Conservation (phyloP, 2,888 invertebrate species). For the Spodoptera littoralis region DNA sequence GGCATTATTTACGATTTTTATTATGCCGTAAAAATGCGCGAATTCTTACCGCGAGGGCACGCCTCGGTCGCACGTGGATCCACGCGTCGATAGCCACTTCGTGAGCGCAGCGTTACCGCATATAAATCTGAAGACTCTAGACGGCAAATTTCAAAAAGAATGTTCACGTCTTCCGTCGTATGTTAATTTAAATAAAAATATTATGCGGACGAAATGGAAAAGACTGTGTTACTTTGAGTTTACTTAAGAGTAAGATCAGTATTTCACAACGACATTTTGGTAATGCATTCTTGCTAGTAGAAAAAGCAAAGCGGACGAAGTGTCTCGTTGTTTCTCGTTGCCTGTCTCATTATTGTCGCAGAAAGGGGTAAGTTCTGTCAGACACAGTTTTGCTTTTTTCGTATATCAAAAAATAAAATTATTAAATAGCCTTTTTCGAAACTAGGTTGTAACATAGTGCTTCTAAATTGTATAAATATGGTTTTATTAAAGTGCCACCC, state of each 20-base stretch:
- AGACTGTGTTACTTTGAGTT: conserved; percentile 25
- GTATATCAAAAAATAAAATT: conserved; percentile 60
- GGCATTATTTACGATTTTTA: conserved; percentile 86
- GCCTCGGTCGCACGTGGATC: conserved; percentile 82
- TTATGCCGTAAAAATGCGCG: conserved; percentile 85
- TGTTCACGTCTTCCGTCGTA: conserved; percentile 44
- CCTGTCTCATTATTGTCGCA: conserved; percentile 74
- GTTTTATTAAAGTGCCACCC: conserved; percentile 60
- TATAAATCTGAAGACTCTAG: conserved; percentile 55
- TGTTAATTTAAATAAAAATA: conserved; percentile 58
- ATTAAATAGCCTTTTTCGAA: conserved; percentile 41
- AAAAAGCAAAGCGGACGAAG: conserved; percentile 65
- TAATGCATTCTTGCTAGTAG: conserved; percentile 68
- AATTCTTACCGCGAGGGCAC: conserved; percentile 79
- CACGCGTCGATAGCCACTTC: conserved; percentile 83
- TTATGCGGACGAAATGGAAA: conserved; percentile 24
- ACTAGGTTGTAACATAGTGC: conserved; percentile 32
- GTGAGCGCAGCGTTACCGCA: conserved; percentile 72
- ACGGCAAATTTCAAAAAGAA: conserved; percentile 55
- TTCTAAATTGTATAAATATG: conserved; percentile 55
- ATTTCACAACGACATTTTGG: conserved; percentile 65
- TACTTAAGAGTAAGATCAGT: conserved; percentile 53
- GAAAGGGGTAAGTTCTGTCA: conserved; percentile 65
- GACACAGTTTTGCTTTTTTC: conserved; percentile 59
- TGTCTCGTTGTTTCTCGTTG: conserved; percentile 65